These are phyloP conservation scores for Cyphomyrus discorhynchus DNA, from an alignment of 2,113 vertebrate genomes.

Conservation along the genomic window DNA sequence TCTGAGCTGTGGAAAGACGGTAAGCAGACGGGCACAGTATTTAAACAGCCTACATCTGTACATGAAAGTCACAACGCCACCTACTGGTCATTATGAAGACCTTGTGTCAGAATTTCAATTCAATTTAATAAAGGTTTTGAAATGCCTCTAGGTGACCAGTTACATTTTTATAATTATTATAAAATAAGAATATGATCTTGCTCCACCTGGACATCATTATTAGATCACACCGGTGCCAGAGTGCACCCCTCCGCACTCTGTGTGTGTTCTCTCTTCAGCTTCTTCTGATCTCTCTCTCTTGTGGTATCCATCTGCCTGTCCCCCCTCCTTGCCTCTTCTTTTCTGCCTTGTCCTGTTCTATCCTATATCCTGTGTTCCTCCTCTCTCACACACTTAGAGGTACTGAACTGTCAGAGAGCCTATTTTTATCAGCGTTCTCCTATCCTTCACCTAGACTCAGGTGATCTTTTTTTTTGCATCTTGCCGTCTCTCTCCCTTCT, in stretches of 20 bases:
- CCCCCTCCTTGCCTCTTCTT: not conserved
- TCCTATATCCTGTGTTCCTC: not conserved
- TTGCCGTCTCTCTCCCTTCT: not conserved
- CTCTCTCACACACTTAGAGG: conserved; percentile 74
- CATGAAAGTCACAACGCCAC: not conserved
- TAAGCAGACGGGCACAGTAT: conserved; percentile 49
- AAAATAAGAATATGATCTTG: not conserved
- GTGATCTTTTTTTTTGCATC: conserved; percentile 54
- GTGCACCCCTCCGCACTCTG: not conserved
- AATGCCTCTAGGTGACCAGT: not conserved
- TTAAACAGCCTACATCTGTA: not conserved
- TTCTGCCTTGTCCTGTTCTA: not conserved
- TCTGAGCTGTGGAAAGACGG: conserved; percentile 97
- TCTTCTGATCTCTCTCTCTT: not conserved
- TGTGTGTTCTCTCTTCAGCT: not conserved
- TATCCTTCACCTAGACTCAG: conserved; percentile 76
- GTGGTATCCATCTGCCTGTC: not conserved
- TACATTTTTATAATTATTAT: not conserved
- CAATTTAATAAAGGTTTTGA: not conserved
- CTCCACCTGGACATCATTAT: not conserved
- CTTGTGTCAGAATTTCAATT: not conserved
- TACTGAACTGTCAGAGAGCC: conserved; percentile 86
- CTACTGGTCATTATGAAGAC: not conserved
- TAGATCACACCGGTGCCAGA: not conserved
- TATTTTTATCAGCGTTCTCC: conserved; percentile 81